These are phyloP conservation scores for Octonoba sinensis DNA, from an alignment of 2,888 invertebrate species.

Conservation along the genomic window DNA sequence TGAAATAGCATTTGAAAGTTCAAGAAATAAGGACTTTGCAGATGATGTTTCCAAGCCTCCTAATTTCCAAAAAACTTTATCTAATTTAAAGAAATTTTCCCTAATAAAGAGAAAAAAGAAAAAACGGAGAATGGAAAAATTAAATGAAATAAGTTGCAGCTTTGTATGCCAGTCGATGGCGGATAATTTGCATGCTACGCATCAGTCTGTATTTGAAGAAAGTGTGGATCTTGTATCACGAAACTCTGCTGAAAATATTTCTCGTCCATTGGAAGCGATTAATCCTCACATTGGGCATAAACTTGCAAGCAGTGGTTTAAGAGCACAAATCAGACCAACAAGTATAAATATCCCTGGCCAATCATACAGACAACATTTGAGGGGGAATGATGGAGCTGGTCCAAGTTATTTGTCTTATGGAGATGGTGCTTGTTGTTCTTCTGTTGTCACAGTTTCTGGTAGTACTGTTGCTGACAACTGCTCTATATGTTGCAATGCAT, in stretches of 20 bases:
- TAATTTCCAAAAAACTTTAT: slow-evolving; percentile 65
- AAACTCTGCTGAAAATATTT: slow-evolving; percentile 36
- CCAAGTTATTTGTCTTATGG: slow-evolving; percentile 44
- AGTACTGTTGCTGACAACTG: slow-evolving; percentile 19
- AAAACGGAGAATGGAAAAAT: slow-evolving; percentile 26
- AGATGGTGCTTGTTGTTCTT: slow-evolving; percentile 46
- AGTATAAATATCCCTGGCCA: slow-evolving; percentile 53
- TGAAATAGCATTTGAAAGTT: slow-evolving; percentile 27
- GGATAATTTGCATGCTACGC: slow-evolving; percentile 23
- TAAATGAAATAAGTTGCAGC: slow-evolving; percentile 52
- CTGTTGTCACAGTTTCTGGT: slow-evolving; percentile 47
- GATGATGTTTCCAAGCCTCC: slow-evolving; percentile 59
- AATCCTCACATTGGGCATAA: slow-evolving; percentile 60
- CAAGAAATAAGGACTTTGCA: slow-evolving; percentile 32
- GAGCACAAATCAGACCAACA: slow-evolving; percentile 32
- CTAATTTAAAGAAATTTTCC: slow-evolving; percentile 64
- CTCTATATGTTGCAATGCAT: slow-evolving; percentile 29
- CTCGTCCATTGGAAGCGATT: slow-evolving; percentile 55
- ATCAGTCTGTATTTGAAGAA: slow-evolving; percentile 37
- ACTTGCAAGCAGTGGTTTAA: slow-evolving; percentile 43
- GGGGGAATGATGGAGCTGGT: slow-evolving; percentile 32
- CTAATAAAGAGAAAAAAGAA: slow-evolving; percentile 62
- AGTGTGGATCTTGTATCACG: slow-evolving; percentile 38
- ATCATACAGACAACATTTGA: slow-evolving; percentile 15
- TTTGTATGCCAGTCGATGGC: slow-evolving; percentile 48